phyloP scores from a whole-genome alignment of 2,797 vertebrate genomes.

The Sandelia bainsii region DNA sequence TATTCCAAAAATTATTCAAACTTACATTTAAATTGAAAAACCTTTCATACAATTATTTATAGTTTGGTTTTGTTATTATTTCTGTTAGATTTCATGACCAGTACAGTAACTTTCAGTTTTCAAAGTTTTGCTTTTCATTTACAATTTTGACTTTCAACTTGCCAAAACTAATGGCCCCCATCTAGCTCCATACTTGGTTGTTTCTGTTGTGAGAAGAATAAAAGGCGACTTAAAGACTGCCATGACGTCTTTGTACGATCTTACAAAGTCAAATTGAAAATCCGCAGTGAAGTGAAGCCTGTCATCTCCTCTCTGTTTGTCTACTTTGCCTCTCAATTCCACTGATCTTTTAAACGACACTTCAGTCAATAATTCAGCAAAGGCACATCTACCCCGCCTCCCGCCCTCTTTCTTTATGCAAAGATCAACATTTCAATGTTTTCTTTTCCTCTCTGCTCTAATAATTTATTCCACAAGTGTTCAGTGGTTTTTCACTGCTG shows the following conservation, averaged over 20 bases:
- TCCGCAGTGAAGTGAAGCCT: background rate
- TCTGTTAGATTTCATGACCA: too few relatives aligned
- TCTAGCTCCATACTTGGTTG: too few relatives aligned
- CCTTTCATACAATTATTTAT: too few relatives aligned
- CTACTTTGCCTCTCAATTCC: conserved; percentile 18
- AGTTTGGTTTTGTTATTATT: too few relatives aligned
- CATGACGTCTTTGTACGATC: conserved; percentile 20
- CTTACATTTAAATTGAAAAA: too few relatives aligned
- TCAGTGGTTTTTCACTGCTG: background rate
- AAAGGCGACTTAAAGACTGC: conserved; percentile 1
- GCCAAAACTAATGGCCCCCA: too few relatives aligned
- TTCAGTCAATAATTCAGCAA: conserved; percentile 48
- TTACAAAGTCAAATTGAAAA: conserved; percentile 29
- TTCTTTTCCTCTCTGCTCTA: conserved; percentile 7
- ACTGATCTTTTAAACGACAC: conserved; percentile 46
- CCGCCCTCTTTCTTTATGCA: background rate
- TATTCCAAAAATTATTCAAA: too few relatives aligned
- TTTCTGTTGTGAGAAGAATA: background rate
- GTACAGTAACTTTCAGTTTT: too few relatives aligned
- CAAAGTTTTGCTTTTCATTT: too few relatives aligned
- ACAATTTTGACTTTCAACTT: too few relatives aligned
- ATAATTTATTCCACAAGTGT: background rate
- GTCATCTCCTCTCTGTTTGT: conserved; percentile 41
- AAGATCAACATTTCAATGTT: background rate
- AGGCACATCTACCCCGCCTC: conserved; percentile 2